Conservation (phyloP, 2,797 vertebrate genomes). For the Prunella strophiata region DNA sequence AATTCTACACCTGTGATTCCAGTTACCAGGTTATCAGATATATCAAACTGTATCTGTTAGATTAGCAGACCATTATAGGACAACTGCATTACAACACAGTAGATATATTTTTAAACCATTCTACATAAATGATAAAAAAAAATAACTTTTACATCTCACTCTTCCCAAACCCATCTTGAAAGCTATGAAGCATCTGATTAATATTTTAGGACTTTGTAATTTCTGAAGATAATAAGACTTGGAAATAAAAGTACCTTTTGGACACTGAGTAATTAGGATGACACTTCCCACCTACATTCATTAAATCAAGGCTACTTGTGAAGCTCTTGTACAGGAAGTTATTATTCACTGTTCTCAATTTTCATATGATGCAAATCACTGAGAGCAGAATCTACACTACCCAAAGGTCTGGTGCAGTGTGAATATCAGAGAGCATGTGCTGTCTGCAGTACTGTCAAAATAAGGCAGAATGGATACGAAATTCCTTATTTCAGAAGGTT, state of each 20-base stretch:
- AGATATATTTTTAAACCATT: background rate
- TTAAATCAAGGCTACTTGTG: conserved; percentile 4
- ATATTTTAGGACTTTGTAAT: conserved; percentile 13
- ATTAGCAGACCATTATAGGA: background rate
- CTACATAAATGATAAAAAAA: conserved; percentile 20
- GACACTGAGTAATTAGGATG: conserved; percentile 21
- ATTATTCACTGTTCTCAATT: conserved; percentile 19
- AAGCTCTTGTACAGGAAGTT: conserved; percentile 15
- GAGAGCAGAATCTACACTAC: background rate
- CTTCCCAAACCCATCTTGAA: background rate
- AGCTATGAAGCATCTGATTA: conserved; percentile 1
- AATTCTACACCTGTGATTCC: background rate
- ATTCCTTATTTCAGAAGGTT: background rate
- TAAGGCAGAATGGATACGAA: background rate
- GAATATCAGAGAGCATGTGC: background rate
- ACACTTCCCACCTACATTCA: conserved; percentile 1
- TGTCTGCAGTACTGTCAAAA: background rate
- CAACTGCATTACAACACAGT: background rate
- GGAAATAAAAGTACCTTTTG: conserved; percentile 21
- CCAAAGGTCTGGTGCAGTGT: background rate
- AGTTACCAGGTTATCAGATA: background rate
- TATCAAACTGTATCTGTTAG: background rate
- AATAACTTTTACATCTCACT: background rate
- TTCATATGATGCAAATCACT: background rate
- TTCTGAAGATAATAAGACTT: conserved; percentile 21